A percentile compares a stretch with the other conserved stretches of the same genome.
phyloP scores from a whole-genome alignment of 1,140 invertebrate genomes.

The Matsumurasca onukii region DNA sequence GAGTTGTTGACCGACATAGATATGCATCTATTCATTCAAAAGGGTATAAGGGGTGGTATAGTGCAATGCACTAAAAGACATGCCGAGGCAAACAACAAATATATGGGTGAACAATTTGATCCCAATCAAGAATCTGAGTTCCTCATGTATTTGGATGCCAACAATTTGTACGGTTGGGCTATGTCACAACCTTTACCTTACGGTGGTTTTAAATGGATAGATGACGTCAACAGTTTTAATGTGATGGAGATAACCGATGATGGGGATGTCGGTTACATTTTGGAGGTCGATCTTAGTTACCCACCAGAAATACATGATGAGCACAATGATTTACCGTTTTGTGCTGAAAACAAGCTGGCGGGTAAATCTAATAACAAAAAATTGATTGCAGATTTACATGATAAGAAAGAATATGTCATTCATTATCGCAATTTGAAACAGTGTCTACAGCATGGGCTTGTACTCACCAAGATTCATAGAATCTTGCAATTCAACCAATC shows the following conservation, averaged over 20 bases:
- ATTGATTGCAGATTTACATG: slow-evolving; percentile 32
- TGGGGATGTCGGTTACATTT: neutral
- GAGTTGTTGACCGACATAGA: neutral
- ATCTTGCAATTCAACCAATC: slow-evolving; percentile 55
- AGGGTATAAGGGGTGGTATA: neutral
- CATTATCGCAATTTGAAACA: slow-evolving; percentile 54
- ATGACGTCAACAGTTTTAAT: neutral
- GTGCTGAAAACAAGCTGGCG: neutral
- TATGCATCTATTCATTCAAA: neutral
- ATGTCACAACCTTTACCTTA: neutral
- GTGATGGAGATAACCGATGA: neutral
- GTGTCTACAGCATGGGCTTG: slow-evolving; percentile 49
- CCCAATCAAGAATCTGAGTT: neutral
- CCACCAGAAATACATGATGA: too few relatives aligned
- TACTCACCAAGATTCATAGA: slow-evolving; percentile 52
- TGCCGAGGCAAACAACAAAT: neutral
- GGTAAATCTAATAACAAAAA: neutral
- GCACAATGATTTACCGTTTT: neutral
- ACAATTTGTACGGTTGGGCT: neutral
- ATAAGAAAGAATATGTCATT: slow-evolving; percentile 50
- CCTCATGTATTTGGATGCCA: too few relatives aligned
- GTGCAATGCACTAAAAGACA: neutral
- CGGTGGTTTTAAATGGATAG: too few relatives aligned
- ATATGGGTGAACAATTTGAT: neutral
- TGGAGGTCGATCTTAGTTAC: neutral